phyloP scores from a whole-genome alignment of 2,888 invertebrate genomes.

The Rhynchonema sp. region DNA sequence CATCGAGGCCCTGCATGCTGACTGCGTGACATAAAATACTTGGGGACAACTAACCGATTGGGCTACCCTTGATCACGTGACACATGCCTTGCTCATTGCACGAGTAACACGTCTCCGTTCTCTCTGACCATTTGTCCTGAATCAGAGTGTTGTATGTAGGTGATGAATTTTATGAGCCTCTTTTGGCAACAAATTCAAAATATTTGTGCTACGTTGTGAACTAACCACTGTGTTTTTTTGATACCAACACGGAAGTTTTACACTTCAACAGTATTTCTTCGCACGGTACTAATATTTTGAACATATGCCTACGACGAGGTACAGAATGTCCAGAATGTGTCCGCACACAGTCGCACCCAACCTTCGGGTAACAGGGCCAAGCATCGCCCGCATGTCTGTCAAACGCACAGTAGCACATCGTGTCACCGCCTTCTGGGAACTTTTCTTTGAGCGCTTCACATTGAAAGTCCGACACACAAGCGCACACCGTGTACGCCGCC shows the following conservation, averaged over 20 bases:
- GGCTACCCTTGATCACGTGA: neutral
- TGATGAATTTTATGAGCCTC: no score
- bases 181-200: no score
- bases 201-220: neutral
- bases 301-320: no score
- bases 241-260: neutral
- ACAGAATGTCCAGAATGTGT: no score
- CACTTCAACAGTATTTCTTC: no score
- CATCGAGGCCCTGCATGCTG: no score
- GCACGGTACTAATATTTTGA: no score
- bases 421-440: neutral
- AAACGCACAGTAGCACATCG: conserved; percentile 18
- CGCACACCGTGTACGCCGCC: neutral
- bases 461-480: neutral
- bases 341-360: no score
- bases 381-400: conserved; percentile 9
- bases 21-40: no score
- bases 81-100: neutral
- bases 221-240: neutral
- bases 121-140: neutral
- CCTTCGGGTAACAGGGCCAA: neutral
- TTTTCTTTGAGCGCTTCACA: conserved; percentile 1
- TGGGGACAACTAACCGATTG: no score
- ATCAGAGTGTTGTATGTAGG: no score
- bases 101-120: neutral